phyloP scores from a whole-genome alignment of 23 tunicate species.

The Styela plicata region DNA sequence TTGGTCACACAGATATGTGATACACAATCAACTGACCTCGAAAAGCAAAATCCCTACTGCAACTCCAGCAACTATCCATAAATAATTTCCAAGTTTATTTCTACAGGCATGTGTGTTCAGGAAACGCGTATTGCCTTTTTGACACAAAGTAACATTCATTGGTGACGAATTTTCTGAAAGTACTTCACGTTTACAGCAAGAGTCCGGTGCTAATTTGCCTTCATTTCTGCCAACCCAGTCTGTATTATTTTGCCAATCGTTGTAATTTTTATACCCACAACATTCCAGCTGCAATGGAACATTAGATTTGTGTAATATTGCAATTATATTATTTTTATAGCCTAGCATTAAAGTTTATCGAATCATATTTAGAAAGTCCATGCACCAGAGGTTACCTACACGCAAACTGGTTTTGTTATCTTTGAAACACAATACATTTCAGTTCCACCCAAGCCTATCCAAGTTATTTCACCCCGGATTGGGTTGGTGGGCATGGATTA shows the following conservation, averaged over 20 bases:
- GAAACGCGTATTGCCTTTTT: neutral
- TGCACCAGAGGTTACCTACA: no score
- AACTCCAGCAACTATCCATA: conserved; percentile 76
- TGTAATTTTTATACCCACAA: conserved; percentile 58
- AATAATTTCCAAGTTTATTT: conserved; percentile 33
- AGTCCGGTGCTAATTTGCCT: neutral
- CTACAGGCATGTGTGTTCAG: conserved; percentile 49
- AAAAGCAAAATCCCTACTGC: conserved; percentile 55
- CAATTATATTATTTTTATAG: no score
- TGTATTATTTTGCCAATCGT: conserved; percentile 2
- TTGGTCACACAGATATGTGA: no score
- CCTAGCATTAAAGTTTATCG: no score
- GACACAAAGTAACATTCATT: neutral
- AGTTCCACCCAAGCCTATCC: no score
- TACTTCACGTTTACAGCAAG: conserved; percentile 17
- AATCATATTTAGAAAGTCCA: no score
- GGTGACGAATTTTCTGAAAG: neutral
- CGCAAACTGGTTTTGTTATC: no score
- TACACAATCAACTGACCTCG: conserved; percentile 43
- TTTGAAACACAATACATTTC: no score
- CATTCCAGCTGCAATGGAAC: conserved; percentile 74
- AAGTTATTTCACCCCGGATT: no score
- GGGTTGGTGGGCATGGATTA: no score
- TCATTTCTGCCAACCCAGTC: neutral
- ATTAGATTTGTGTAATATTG: no score